Evolutionary conservation across 2,888 invertebrate species (phyloP), one percentile per base, ranked within the genome.

Genomic region (Scaptomyza cyrtandrae): DNA sequence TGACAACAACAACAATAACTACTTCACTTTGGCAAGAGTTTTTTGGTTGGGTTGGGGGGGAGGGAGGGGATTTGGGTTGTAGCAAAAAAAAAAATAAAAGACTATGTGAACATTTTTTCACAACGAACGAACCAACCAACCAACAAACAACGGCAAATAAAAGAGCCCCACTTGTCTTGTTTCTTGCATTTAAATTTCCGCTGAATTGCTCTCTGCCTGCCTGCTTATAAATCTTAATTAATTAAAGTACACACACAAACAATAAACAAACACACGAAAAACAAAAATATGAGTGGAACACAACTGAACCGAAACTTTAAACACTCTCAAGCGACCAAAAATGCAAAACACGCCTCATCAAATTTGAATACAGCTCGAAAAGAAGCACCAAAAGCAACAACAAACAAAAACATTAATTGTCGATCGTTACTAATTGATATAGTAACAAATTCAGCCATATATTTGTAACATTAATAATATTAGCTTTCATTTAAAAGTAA

Each of bases 161-260:
- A 70, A 62, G 53, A 10, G 3, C 9, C 39, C 61, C 69, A 73
- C 80, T 76, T 80, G 80, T 76, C 84, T 77, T 81, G 57, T 50
- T 50, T 61, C 78, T 63, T 82, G 86, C 86, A 83, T 84, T 84
- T 83, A 86, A 88, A 88, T 86, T 84, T 84, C 87, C 80, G 80
- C 74, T 72, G 83, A 86, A 83, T 66, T 75, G 83, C 85, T 62
- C 58, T 61, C 52, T 16, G 56, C 52, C 62, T 63, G 72, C 56
- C 75, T 75, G 72, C 85, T 75, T 89, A 87, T 89, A 86, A 86
- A 89, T 86, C 89, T 86, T 86, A 86, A 89, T 86, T 89, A 86
- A 89, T 86, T 89, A 86, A 86, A 87, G 74, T 69, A 86, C 76
- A 86, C 76, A 74, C 74, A 16, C 14, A 14, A 7, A 39, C 39